These are phyloP conservation scores for Hypothenemus hampei DNA, from an alignment of 1,140 invertebrate genomes.

Conservation along the genomic window DNA sequence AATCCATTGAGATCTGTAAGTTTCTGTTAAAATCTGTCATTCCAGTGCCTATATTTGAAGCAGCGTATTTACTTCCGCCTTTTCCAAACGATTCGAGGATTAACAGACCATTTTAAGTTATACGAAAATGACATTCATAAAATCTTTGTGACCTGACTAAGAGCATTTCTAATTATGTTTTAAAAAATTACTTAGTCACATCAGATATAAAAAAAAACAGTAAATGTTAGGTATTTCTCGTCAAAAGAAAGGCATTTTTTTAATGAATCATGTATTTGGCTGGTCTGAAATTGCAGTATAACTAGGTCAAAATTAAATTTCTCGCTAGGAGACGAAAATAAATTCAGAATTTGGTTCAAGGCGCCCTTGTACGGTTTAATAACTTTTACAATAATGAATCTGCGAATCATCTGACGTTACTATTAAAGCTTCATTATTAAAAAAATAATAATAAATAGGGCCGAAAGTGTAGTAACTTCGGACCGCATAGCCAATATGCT, in stretches of 20 bases:
- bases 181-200: neutral
- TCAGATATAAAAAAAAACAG: neutral
- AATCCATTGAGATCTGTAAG: too few species aligned
- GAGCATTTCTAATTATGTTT: neutral
- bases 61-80: too few species aligned
- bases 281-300: neutral
- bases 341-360: conserved; percentile 4
- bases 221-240: neutral
- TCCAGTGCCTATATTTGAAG: too few species aligned
- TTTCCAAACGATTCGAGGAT: too few species aligned
- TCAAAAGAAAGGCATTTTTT: neutral
- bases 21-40: too few species aligned
- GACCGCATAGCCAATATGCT: neutral
- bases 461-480: neutral
- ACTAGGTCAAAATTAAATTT: conserved; percentile 6
- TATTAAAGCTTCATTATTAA: neutral
- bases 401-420: neutral
- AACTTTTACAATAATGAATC: neutral
- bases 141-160: neutral
- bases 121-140: too few species aligned
- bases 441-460: neutral
- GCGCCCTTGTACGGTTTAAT: conserved; percentile 2
- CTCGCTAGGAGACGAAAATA: neutral
- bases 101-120: too few species aligned
- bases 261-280: neutral